phyloP scores from a whole-genome alignment of 1,140 invertebrate genomes.

The Muscidifurax raptorellus region DNA sequence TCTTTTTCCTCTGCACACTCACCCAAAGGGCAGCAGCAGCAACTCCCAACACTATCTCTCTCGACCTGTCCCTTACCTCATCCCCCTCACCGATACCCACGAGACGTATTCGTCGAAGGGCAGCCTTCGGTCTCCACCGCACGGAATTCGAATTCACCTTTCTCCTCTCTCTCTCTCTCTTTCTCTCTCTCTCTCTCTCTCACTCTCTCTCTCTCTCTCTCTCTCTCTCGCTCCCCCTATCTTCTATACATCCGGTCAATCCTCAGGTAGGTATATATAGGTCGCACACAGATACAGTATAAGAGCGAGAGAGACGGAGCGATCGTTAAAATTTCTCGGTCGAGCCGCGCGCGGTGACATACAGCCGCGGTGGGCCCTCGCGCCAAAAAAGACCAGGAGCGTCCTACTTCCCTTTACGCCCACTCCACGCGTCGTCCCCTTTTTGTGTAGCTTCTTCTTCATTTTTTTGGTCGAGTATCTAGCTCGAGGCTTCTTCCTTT shows the following conservation, averaged over 20 bases:
- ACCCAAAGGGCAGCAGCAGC: not conserved
- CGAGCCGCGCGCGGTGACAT: conserved; percentile 53
- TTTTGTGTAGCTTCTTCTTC: conserved; percentile 13
- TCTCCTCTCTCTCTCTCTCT: not conserved
- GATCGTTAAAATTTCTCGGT: conserved; percentile 68
- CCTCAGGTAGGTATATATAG: conserved; percentile 21
- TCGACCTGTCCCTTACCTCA: not conserved
- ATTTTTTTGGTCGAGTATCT: conserved; percentile 27
- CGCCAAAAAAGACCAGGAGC: conserved; percentile 62
- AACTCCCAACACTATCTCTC: not conserved
- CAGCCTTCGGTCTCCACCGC: not conserved
- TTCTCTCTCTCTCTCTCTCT: conserved; percentile 1
- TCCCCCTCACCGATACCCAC: not conserved
- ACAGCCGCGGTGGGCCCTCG: conserved; percentile 46
- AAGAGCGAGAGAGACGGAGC: conserved; percentile 53
- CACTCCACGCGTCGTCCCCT: conserved; percentile 38
- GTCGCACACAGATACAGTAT: not conserved
- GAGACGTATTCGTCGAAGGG: conserved; percentile 22
- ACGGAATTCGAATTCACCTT: conserved; percentile 5
- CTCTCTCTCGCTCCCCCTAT: not conserved
- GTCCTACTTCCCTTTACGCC: conserved; percentile 62
- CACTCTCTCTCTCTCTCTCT: conserved; percentile 17
- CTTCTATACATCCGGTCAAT: not conserved
- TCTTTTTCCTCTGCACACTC: not conserved
- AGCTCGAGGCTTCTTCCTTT: not conserved